Conservation (phyloP, 2,113 vertebrate species). For the Chloropsis cyanopogon region DNA sequence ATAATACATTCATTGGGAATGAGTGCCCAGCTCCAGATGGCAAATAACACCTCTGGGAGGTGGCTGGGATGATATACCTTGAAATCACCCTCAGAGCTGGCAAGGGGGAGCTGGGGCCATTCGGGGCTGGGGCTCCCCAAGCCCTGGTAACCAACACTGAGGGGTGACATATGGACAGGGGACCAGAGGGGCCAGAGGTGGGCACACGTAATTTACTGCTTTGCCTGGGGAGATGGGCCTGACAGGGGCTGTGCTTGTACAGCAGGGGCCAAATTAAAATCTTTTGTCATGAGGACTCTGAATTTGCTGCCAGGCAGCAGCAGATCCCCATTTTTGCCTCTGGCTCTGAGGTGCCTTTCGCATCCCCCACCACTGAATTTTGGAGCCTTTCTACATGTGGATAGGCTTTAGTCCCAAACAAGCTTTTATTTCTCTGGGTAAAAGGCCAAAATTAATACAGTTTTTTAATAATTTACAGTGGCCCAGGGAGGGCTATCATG, state of each 20-base stretch:
- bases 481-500: neutral
- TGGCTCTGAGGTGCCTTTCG: neutral
- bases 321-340: neutral
- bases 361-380: neutral
- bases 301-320: neutral
- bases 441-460: constrained; percentile 29
- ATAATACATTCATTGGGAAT: neutral
- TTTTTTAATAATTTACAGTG: constrained; percentile 29
- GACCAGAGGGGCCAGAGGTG: neutral
- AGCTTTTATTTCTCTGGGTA: constrained; percentile 33
- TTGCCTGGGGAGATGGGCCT: constrained; percentile 18
- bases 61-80: neutral
- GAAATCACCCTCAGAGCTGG: neutral
- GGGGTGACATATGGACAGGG: constrained; percentile 31
- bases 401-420: neutral
- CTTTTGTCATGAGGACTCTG: constrained; percentile 30
- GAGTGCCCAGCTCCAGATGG: constrained; percentile 43
- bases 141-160: neutral
- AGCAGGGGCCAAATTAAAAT: constrained; percentile 11
- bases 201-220: neutral
- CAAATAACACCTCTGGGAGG: constrained; percentile 56
- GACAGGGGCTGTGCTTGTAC: neutral
- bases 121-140: neutral
- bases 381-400: neutral
- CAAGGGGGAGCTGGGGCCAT: neutral